phyloP scores from a whole-genome alignment of 2,113 vertebrate species.

The Rhynchopsitta pachyrhyncha region DNA sequence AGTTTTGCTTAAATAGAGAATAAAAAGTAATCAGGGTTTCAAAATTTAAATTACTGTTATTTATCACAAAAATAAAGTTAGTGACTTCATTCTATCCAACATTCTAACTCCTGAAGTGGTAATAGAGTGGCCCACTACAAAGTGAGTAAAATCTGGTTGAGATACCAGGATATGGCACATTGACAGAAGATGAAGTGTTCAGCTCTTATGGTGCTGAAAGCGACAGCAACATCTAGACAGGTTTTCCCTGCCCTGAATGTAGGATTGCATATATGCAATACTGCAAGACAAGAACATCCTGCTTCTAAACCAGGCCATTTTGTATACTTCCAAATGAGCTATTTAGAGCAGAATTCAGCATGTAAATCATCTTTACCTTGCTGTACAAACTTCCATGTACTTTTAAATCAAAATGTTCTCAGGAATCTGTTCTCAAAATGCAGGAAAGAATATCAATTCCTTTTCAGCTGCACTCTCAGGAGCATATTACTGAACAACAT shows the following conservation, averaged over 20 bases:
- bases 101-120: neutral
- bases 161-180: neutral
- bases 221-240: neutral
- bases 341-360: neutral
- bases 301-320: neutral
- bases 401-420: neutral
- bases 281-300: neutral
- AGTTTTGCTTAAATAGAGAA: neutral
- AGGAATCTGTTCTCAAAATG: neutral
- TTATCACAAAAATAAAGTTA: neutral
- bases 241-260: neutral
- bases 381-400: neutral
- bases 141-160: neutral
- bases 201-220: neutral
- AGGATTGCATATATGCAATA: neutral
- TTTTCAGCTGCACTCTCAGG: neutral
- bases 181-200: neutral
- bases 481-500: neutral
- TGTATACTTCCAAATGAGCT: neutral
- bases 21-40: neutral
- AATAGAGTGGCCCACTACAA: neutral
- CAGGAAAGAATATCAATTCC: neutral
- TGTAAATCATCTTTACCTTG: neutral
- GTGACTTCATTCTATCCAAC: neutral
- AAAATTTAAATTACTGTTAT: neutral